Base-by-base conservation (phyloP, 2,888 invertebrate genomes). In the Campaea margaritaria region DNA sequence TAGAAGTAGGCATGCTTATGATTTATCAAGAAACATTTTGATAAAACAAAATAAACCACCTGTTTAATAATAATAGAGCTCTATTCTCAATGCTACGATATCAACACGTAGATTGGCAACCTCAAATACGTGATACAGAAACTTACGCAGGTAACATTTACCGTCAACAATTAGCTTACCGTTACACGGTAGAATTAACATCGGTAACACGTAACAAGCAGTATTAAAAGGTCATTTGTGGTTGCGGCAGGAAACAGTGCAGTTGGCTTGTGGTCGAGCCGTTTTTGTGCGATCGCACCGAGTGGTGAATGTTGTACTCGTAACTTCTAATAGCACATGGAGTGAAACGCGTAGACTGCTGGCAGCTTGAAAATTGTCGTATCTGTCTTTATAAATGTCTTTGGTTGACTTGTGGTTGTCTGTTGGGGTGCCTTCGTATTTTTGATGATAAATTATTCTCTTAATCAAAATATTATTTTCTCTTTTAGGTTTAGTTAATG, bases 211-310 rank as follows among this genome's bases (percentile, higher is more conserved):
- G 65, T 73, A 76, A 86, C 81, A 69, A 81, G 78, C 73, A 73
- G 75, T 81, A 86, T 85, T 86, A 86, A 89, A 85, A 87, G 85
- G 83, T 82, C 80, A 81, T 89, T 89, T 88, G 91, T 73, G 91
- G 91, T 86, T 75, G 73, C 58, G 78, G 75, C 87, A 87, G 90
- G 89, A 90, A 89, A 82, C 85, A 61, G 67, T 77, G 75, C 78
- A 82, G 78, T 83, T 78, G 81, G 74, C 75, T 76, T 86, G 89
- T 73, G 89, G 89, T 89, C 69, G 62, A 64, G 55, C 52, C 80
- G 86, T 87, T 89, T 86, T 85, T 87, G 78, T 77, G 58, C 69
- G 54, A 67, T 54, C 66, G 62, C 70, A 61, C 74, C 72, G 74
- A 68, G 75, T 79, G 75, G 72, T 72, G 70, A 78, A 74, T 75